Conservation (phyloP, 2,113 vertebrate species). For the Anolis sagrei region DNA sequence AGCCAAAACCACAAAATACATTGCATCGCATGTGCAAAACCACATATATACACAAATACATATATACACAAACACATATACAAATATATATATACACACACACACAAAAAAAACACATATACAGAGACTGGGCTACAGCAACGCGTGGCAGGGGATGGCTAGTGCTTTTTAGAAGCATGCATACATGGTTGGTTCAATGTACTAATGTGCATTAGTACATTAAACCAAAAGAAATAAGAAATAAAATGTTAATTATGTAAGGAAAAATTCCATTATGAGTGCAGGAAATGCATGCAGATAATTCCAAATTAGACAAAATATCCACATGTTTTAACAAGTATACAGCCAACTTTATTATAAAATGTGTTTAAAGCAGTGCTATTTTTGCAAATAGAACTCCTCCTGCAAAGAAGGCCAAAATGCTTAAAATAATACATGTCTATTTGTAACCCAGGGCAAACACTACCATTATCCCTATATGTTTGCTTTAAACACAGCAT, state of each 20-base stretch:
- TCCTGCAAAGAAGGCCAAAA: neutral
- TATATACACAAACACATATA: too few relatives aligned
- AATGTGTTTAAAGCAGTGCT: neutral
- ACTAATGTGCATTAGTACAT: too few relatives aligned
- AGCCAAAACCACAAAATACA: too few relatives aligned
- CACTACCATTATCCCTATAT: neutral
- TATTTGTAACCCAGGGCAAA: neutral
- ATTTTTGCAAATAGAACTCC: neutral
- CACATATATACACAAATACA: too few relatives aligned
- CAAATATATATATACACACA: too few relatives aligned
- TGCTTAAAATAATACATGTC: constrained; percentile 1
- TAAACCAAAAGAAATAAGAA: too few relatives aligned
- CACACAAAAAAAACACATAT: too few relatives aligned
- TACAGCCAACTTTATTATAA: neutral
- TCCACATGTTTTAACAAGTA: neutral
- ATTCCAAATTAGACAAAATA: neutral
- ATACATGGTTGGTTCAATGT: neutral
- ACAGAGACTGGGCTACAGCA: too few relatives aligned
- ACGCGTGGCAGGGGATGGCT: too few relatives aligned
- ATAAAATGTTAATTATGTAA: neutral
- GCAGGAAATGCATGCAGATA: neutral
- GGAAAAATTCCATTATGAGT: neutral
- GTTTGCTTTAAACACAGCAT: neutral
- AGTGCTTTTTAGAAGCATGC: too few relatives aligned
- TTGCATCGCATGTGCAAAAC: too few relatives aligned